A percentile compares a stretch with the other conserved stretches of the same genome.
phyloP scores from a whole-genome alignment of 2,888 invertebrate genomes.

The Stenchaetothrips biformis region DNA sequence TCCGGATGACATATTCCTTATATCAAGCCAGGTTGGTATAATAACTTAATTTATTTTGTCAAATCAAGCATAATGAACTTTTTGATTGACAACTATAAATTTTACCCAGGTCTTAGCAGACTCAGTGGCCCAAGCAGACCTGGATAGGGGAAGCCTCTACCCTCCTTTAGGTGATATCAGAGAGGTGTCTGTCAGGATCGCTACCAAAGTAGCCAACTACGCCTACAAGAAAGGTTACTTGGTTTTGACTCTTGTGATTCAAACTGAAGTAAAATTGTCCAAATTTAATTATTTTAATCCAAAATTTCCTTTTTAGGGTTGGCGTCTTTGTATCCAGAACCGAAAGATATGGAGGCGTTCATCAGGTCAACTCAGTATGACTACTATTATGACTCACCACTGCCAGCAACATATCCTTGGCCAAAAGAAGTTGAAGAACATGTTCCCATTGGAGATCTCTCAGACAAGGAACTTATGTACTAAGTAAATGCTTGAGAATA shows the following conservation, averaged over 20 bases:
- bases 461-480: constrained; percentile 13
- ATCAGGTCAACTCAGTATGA: constrained; percentile 71
- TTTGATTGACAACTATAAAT: neutral
- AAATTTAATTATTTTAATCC: neutral
- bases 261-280: neutral
- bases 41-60: neutral
- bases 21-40: constrained; percentile 75
- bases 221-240: constrained; percentile 78
- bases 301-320: constrained; percentile 46
- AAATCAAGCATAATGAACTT: constrained; percentile 19
- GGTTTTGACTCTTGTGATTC: neutral
- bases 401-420: constrained; percentile 57
- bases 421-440: constrained; percentile 41
- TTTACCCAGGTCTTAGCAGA: constrained; percentile 67
- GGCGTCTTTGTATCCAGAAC: constrained; percentile 82
- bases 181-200: constrained; percentile 86
- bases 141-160: constrained; percentile 83
- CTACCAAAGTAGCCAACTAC: constrained; percentile 77
- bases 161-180: constrained; percentile 80
- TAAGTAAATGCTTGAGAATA: neutral
- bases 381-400: constrained; percentile 69
- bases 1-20: constrained; percentile 87
- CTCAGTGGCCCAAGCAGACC: constrained; percentile 74
- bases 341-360: constrained; percentile 66
- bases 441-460: constrained; percentile 10